Percentiles rank a stretch among this genome's conserved stretches.
These are phyloP conservation scores for Caenorhabditis imperialis DNA, from an alignment of 2,888 invertebrate genomes.

Conservation along the genomic window DNA sequence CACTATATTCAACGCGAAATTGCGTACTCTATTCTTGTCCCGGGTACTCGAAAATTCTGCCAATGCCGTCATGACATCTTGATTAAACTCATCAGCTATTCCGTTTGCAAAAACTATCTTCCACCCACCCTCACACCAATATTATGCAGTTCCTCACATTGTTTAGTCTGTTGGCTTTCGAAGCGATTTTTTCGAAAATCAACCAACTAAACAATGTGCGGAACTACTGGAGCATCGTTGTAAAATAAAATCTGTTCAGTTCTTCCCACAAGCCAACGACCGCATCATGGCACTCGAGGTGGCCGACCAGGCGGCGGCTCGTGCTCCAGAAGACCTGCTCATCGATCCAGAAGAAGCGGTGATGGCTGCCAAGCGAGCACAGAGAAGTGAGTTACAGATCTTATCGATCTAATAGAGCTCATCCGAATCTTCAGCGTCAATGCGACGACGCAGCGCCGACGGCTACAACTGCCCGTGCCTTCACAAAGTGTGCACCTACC, in stretches of 20 bases:
- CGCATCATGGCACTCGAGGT: constrained; percentile 35
- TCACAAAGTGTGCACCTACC: constrained; percentile 51
- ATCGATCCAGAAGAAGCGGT: constrained; percentile 27
- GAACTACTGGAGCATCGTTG: too few species aligned
- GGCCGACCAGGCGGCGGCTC: constrained; percentile 25
- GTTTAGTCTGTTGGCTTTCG: too few species aligned
- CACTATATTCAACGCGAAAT: too few species aligned
- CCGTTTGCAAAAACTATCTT: background rate
- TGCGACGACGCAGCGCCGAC: constrained; percentile 44
- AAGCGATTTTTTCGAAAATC: too few species aligned
- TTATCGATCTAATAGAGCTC: background rate
- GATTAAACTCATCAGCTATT: too few species aligned
- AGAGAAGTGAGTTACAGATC: background rate
- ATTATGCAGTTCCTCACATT: background rate
- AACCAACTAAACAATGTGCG: too few species aligned
- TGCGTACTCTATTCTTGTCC: too few species aligned
- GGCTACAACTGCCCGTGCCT: constrained; percentile 40
- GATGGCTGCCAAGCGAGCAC: constrained; percentile 36
- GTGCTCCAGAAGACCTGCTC: constrained; percentile 16
- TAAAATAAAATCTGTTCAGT: too few species aligned
- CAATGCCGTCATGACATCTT: too few species aligned
- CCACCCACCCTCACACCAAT: constrained; percentile 1
- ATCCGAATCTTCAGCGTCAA: constrained; percentile 34
- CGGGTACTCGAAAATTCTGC: too few species aligned
- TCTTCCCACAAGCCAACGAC: constrained; percentile 45